Evolutionary conservation across 1,140 invertebrate genomes (phyloP), one percentile per base, ranked within the genome.

Genomic region (Dinothrombium tinctorium): DNA sequence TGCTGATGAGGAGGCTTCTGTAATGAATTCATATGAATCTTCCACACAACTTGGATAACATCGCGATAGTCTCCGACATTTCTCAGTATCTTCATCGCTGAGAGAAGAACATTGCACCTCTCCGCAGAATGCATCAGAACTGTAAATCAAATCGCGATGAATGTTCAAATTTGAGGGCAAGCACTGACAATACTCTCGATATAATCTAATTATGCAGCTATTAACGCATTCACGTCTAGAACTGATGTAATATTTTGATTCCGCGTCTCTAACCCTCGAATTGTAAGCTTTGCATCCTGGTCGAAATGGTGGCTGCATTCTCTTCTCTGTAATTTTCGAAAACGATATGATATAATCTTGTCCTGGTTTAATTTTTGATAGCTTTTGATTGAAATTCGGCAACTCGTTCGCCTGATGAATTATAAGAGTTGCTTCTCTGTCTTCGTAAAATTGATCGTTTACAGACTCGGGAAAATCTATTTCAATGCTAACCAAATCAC

Each of bases 141-240:
- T 4, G 21, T n/a, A 14, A 7, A 40, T 8, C 7, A 40, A 15
- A 4, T 40, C 26, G 21, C 39, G 26, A 11, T 29, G 11, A 8
- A 40, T 20, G 21, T 31, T 40, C 5, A 40, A 21, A 23, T 32
- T 23, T 12, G 26, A n/a, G n/a, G 39, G 39, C 15, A 40, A 32
- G 14, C 39, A 40, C n/a, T 23, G 20, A 11, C 39, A 40, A 12
- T 15, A 15, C 22, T 40, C 4, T n/a, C 28, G 17, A 22, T 32
- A 31, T 21, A 32, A 23, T 11, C 14, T 21, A 4, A 40, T 14
- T 12, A 31, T 9, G 32, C 39, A 40, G 6, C 7, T 6, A 22
- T 40, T 29, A 31, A 40, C 28, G 24, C 39, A 40, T 20, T 40
- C 39, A 19, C 20, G 32, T 31, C 21, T 14, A 7, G 39, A 40